phyloP scores from a whole-genome alignment of 2,888 invertebrate species.

The Itoplectis maculator region DNA sequence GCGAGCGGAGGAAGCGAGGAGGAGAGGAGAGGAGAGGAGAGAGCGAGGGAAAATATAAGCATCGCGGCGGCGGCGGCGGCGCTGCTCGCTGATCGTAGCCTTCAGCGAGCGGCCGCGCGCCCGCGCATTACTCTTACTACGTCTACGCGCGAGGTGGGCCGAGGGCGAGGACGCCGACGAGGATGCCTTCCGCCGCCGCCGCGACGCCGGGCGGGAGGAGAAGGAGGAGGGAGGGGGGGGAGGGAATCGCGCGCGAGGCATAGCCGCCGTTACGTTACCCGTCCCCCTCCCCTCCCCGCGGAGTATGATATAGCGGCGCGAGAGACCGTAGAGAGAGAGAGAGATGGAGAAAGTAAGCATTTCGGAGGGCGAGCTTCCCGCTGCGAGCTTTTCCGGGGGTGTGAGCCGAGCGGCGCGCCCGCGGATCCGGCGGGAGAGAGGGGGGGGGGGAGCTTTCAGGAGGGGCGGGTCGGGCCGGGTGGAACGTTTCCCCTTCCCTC shows the following conservation, averaged over 20 bases:
- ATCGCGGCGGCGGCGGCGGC: slow-evolving; percentile 33
- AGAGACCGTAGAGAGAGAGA: slow-evolving; percentile 19
- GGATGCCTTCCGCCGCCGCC: slow-evolving; percentile 31
- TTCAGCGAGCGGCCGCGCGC: slow-evolving; percentile 77
- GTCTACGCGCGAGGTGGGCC: slow-evolving; percentile 70
- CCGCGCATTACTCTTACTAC: slow-evolving; percentile 81
- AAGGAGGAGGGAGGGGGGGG: slow-evolving; percentile 4
- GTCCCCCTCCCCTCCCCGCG: too few relatives aligned
- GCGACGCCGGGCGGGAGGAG: too few relatives aligned
- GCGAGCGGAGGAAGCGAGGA: slow-evolving; percentile 34
- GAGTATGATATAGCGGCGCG: slow-evolving; percentile 37
- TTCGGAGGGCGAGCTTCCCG: slow-evolving; percentile 17
- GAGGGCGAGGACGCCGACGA: slow-evolving; percentile 13
- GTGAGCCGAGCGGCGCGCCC: slow-evolving; percentile 43
- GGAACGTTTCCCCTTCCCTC: slow-evolving; percentile 67
- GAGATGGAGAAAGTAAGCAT: slow-evolving; percentile 27
- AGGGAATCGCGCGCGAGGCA: too few relatives aligned
- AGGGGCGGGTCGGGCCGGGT: slow-evolving; percentile 75
- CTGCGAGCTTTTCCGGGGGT: slow-evolving; percentile 31
- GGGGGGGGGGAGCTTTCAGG: slow-evolving; percentile 51
- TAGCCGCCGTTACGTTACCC: too few relatives aligned
- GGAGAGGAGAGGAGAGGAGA: slow-evolving; percentile 15
- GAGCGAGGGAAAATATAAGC: slow-evolving; percentile 52
- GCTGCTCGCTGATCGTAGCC: slow-evolving; percentile 63
- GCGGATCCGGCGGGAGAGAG: slow-evolving; percentile 43